Base-by-base conservation (phyloP, 2,113 vertebrate genomes). In the Trichechus manatus region DNA sequence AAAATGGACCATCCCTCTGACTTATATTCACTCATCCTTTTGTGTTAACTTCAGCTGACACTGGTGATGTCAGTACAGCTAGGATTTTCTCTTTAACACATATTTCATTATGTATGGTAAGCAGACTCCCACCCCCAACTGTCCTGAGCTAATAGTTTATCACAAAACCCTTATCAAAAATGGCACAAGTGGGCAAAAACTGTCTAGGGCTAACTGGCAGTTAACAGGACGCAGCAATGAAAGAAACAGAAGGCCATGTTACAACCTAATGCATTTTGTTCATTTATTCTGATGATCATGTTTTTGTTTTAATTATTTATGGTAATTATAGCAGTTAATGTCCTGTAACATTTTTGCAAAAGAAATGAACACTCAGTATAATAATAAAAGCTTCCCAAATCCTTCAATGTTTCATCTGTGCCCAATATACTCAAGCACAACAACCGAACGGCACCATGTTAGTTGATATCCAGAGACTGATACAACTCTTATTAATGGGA, bases 281-380 rank as follows among this genome's bases (percentile, higher is more conserved):
- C 78, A 96, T 44, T 93, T 93, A 97, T 50, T 95, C 92, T 90
- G 59, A 83, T 70, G 47, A 72, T 68, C 47, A 85, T 44, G 33
- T 61, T 81, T 93, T 89, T 85, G 77, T 93, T 93, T 96, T 93
- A 90, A 97, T 94, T 95, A 78, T 85, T 87, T 92, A 82, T 53
- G 53, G 19, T 83, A 77, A 93, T 95, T 89, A 90, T 1, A 85
- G 59, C 70, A 91, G 83, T 83, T 93, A 96, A 97, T 87, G 75
- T 39, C 56, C 44, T 87, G 8, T 66, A 89, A 93, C 72, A 64
- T 78, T 96, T 96, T 70, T 63, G 17, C 42, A 78, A 91, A 93
- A 94, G 74, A 89, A 96, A 95, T 70, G 13, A 86, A 94, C 23
- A 80, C 53, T 92, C 66, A 22, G 33, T 61, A 82, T 61, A 87